phyloP scores from a whole-genome alignment of 2,113 vertebrate genomes.

The Puffinus mauretanicus region DNA sequence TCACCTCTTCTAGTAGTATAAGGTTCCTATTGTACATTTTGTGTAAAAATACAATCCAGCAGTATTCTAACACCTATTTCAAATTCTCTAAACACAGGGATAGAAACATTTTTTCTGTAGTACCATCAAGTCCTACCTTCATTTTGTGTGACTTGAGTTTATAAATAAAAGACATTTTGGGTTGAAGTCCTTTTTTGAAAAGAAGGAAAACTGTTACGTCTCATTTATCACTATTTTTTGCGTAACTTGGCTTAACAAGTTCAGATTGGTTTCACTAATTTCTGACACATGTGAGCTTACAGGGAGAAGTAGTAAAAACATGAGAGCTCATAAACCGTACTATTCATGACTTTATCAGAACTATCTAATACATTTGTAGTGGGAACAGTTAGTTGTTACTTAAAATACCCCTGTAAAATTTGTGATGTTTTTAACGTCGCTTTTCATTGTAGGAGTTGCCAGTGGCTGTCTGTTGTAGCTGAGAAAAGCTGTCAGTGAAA shows the following conservation, averaged over 20 bases:
- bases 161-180: background rate
- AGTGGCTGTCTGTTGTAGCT: background rate
- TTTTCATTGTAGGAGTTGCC: background rate
- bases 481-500: background rate
- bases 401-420: background rate
- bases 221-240: background rate
- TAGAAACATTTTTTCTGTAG: background rate
- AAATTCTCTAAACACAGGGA: background rate
- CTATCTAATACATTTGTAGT: background rate
- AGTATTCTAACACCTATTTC: background rate
- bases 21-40: background rate
- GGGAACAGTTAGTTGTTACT: background rate
- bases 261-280: background rate
- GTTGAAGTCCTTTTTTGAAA: background rate
- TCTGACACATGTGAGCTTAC: background rate
- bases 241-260: background rate
- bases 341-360: background rate
- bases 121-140: background rate
- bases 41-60: background rate
- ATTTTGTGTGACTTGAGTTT: background rate
- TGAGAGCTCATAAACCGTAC: background rate
- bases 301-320: background rate
- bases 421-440: background rate
- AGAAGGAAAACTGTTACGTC: background rate
- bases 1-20: background rate